Evolutionary conservation across 2,113 vertebrate genomes (phyloP), one percentile per base, ranked within the genome.

Genomic region (Leucosticte australis): DNA sequence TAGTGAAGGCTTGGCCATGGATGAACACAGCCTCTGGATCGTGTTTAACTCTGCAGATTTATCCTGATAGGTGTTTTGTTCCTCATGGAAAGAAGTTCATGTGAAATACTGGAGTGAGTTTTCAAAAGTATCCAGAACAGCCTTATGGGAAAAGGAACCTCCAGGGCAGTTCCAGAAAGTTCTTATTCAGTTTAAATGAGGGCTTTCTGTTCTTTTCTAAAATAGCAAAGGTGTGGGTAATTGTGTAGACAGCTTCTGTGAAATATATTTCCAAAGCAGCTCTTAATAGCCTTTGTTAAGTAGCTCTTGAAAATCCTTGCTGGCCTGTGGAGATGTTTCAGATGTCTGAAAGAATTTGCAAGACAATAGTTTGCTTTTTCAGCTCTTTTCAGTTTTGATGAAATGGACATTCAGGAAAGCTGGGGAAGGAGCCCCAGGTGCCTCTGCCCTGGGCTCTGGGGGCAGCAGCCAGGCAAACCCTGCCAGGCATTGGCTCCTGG

Each of bases 401-500:
- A 62, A 71, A 16, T 27, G 64, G 16, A 8, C n/a, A 39, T 30
- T 71, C 0, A 1, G 41, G 39, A 31, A 39, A 42, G 39, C 37
- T 22, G 39, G 19, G 50, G 53, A 67, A 46, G 9, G 27, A 74
- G 15, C 13, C 13, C 0, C 1, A n/a, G 24, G 41, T 24, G 30
- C 13, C 46, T 59, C 27, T 63, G 64, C 49, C 13, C 0, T 17
- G 37, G n/a, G 13, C 0, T 1, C 35, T 35, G 55, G 11, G 18
- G 55, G 37, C 21, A 39, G 52, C 39, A 79, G 60, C 52, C 37
- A 17, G 52, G 13, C 4, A 81, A 79, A 64, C 6, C 11, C 62
- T 7, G 47, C 74, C 15, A 9, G 5, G 4, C 0, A 0, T 2
- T 31, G 46, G 5, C 41, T 28, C 13, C 41, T 63, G 12, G 35